Base-by-base conservation (phyloP, 2,888 invertebrate genomes). In the Ectropis crepuscularia region DNA sequence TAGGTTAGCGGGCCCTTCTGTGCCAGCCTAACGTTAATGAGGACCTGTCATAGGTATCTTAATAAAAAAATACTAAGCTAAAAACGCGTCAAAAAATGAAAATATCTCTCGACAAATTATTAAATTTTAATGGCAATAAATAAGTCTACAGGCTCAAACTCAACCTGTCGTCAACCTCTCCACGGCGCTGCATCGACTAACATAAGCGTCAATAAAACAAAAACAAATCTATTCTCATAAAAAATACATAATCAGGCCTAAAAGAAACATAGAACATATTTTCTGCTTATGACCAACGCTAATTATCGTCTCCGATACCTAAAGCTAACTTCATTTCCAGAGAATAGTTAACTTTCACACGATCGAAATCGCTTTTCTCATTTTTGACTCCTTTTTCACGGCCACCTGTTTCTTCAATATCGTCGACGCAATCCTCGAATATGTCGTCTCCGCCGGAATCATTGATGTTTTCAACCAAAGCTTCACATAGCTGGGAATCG, bases 261-360 rank as follows among this genome's bases (percentile, higher is more conserved):
- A 28, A 28, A 28, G 16, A 28, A 28, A 28, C 16, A 28, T 28
- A 28, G 1, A 28, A 28, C 16, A 28, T 28, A 28, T 28, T 28
- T 28, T 28, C 16, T 28, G 16, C 16, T 28, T 28, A 28, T 28
- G 16, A 28, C 16, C 12, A 49, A 36, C 68, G 65, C 57, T 72
- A 65, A 8, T 76, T 76, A 39, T 69, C 65, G 16, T 68, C 69
- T 46, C 81, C 83, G 70, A 85, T 81, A 5, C 84, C 87, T 72
- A 89, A 75, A 53, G 87, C 88, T 53, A 89, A 63, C 69, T 90
- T 90, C 92, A 92, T 92, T 77, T 92, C 92, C 49, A 92, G 69
- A 5, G 90, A 87, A 70, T 87, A 88, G 59, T 81, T 88, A 69
- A 87, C 87, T 46, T 81, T 83, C 2, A 82, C 76, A 7, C 82